These are phyloP conservation scores for Atractosteus spatula DNA, from an alignment of 2,113 vertebrate species.

Conservation along the genomic window DNA sequence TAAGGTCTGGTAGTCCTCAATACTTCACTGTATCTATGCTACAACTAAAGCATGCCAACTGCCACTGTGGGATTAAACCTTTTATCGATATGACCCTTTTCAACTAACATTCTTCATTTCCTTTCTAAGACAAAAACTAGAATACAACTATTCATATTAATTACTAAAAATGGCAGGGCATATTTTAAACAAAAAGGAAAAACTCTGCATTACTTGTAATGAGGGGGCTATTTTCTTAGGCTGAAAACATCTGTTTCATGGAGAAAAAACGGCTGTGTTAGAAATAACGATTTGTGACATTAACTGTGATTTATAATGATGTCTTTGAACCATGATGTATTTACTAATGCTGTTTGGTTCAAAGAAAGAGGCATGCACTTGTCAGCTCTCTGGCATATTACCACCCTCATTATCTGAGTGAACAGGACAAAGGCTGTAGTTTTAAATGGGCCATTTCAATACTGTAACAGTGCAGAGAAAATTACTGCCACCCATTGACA, in stretches of 20 bases:
- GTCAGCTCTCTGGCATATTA: too few relatives aligned
- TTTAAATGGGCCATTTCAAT: conserved; percentile 17
- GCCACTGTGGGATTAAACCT: not conserved
- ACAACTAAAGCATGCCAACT: not conserved
- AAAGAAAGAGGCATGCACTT: too few relatives aligned
- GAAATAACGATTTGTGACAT: too few relatives aligned
- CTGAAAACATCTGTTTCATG: too few relatives aligned
- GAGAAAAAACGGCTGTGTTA: too few relatives aligned
- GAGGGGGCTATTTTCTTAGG: too few relatives aligned
- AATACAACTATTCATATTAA: too few relatives aligned
- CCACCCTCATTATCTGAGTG: conserved; percentile 5
- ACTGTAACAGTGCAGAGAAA: conserved; percentile 20
- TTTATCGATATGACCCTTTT: not conserved
- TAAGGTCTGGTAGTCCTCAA: not conserved
- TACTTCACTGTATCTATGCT: not conserved
- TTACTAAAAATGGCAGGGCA: too few relatives aligned
- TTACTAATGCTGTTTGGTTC: too few relatives aligned
- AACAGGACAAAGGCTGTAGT: conserved; percentile 23
- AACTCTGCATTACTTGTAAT: too few relatives aligned
- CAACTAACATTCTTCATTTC: not conserved
- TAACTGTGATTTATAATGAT: too few relatives aligned
- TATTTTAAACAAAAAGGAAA: not conserved
- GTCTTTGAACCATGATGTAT: too few relatives aligned
- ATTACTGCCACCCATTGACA: conserved; percentile 14
- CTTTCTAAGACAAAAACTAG: not conserved